Evolutionary conservation across 2,797 vertebrate genomes (phyloP).

Genomic region (Florisuga fusca): DNA sequence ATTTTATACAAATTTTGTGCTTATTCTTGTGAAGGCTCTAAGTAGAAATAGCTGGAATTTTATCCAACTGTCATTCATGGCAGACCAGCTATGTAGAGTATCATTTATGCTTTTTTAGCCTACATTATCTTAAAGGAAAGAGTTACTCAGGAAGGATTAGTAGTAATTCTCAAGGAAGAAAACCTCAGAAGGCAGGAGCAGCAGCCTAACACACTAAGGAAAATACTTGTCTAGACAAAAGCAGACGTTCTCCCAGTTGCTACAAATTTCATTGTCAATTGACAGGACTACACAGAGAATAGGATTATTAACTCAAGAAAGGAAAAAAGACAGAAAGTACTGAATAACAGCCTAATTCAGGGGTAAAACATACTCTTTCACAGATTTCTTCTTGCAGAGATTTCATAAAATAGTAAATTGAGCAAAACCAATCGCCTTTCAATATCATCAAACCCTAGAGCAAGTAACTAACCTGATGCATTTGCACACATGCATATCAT

Average conservation of each 20-base stretch:
- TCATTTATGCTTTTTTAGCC: not conserved
- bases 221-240: not conserved
- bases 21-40: not conserved
- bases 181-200: not conserved
- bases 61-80: not conserved
- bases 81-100: not conserved
- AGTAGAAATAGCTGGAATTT: not conserved
- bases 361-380: not conserved
- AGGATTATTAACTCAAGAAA: not conserved
- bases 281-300: not conserved
- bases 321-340: too few relatives aligned
- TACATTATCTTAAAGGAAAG: not conserved
- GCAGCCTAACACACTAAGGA: not conserved
- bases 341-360: not conserved
- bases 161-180: not conserved
- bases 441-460: not conserved
- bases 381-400: not conserved
- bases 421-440: not conserved
- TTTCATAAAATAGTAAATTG: not conserved
- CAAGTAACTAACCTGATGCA: not conserved
- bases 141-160: not conserved
- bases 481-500: not conserved
- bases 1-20: not conserved
- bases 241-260: not conserved
- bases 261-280: not conserved